These are phyloP conservation scores for Panurus biarmicus DNA, from an alignment of 2,113 vertebrate genomes.

Conservation along the genomic window DNA sequence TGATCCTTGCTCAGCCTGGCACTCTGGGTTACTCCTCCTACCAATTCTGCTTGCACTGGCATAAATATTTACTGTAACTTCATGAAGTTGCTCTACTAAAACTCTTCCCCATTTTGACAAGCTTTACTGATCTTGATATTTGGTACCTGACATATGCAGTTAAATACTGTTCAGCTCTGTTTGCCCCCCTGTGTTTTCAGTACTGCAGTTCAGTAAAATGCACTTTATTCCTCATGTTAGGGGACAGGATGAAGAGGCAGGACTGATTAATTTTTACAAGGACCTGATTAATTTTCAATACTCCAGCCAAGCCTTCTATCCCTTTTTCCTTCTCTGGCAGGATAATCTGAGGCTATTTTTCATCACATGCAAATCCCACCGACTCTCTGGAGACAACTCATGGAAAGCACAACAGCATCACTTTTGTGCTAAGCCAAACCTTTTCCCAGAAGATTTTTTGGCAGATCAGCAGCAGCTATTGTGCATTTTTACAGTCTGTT, in stretches of 20 bases:
- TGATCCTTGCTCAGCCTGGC: not conserved
- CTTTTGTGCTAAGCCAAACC: constrained; percentile 29
- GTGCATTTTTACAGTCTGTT: constrained; percentile 27
- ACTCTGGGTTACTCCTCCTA: not conserved
- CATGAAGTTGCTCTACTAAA: not conserved
- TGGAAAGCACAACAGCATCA: constrained; percentile 18
- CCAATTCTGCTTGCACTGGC: not conserved
- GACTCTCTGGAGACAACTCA: constrained; percentile 19
- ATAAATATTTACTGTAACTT: not conserved
- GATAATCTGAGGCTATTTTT: constrained; percentile 37
- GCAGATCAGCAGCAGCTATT: constrained; percentile 16
- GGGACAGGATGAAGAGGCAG: not conserved
- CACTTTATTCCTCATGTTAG: not conserved
- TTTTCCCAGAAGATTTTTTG: constrained; percentile 40
- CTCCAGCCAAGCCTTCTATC: not conserved
- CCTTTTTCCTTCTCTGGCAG: constrained; percentile 5
- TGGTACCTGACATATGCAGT: not conserved
- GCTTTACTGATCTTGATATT: not conserved
- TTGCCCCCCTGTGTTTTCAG: not conserved
- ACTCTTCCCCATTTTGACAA: not conserved
- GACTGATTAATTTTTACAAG: constrained; percentile 2
- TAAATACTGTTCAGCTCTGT: not conserved
- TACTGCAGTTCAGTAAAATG: not conserved
- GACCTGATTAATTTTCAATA: constrained; percentile 19
- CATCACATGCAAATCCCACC: constrained; percentile 27